Evolutionary conservation across 2,888 invertebrate genomes (phyloP).

Genomic region (Malthinus seriepunctatus): DNA sequence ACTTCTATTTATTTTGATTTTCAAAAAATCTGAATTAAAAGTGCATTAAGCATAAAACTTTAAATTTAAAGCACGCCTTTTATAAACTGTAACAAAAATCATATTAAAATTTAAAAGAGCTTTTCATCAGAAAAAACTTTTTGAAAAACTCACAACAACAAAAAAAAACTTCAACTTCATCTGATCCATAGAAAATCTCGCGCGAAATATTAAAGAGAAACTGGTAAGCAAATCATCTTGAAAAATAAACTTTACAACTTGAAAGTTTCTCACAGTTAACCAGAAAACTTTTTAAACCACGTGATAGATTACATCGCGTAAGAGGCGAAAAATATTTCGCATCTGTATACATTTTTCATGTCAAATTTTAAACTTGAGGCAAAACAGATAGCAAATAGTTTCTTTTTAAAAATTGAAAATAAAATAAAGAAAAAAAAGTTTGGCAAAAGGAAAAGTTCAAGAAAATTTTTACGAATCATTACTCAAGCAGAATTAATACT

Average conservation of each 20-base stretch:
- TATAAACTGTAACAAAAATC: no score
- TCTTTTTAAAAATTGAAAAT: constrained; percentile 6
- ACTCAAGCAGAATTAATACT: constrained; percentile 19
- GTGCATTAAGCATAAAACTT: no score
- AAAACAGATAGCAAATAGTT: constrained; percentile 6
- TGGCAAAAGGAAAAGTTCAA: constrained; percentile 6
- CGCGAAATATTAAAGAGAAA: constrained; percentile 17
- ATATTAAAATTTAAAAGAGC: no score
- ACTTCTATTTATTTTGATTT: no score
- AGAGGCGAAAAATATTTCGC: constrained; percentile 17
- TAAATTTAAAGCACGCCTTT: no score
- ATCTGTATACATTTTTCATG: constrained; percentile 15
- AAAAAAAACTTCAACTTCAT: background rate
- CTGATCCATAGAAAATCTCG: constrained; percentile 2
- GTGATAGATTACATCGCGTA: constrained; percentile 23
- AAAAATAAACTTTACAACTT: constrained; percentile 24
- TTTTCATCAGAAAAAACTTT: no score
- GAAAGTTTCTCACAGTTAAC: constrained; percentile 18
- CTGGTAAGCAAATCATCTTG: constrained; percentile 22
- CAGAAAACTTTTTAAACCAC: constrained; percentile 19
- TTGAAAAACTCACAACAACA: no score
- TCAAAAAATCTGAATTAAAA: no score
- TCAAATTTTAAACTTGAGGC: constrained; percentile 7
- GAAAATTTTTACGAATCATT: constrained; percentile 15
- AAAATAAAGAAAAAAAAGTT: background rate